A percentile compares a stretch with the other conserved stretches of the same genome.
Conservation (phyloP, 2,888 invertebrate genomes). For the Torymus tubicola region DNA sequence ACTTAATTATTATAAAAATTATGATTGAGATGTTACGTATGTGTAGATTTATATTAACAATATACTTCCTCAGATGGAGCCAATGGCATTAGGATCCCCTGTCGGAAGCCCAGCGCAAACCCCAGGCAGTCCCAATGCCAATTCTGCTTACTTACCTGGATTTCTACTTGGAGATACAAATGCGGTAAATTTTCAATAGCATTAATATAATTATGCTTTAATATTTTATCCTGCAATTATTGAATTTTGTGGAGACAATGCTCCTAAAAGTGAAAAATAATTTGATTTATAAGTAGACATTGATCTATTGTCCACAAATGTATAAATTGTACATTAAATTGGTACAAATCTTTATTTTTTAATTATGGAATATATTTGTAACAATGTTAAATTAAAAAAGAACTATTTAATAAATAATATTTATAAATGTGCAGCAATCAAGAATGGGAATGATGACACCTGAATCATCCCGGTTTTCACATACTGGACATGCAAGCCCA, state of each 20-base stretch:
- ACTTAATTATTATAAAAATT: too few species aligned
- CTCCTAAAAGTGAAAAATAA: too few species aligned
- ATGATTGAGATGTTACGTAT: neutral
- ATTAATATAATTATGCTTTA: neutral
- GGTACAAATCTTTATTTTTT: too few species aligned
- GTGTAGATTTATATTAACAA: neutral
- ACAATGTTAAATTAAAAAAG: neutral
- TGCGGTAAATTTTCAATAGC: slow-evolving; percentile 70
- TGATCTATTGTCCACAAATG: too few species aligned
- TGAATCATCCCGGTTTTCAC: slow-evolving; percentile 63
- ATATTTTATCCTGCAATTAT: neutral
- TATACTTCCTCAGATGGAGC: slow-evolving; percentile 81
- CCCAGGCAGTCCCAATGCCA: slow-evolving; percentile 80
- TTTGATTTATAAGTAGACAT: too few species aligned
- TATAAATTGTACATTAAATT: too few species aligned
- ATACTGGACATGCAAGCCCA: slow-evolving; percentile 61
- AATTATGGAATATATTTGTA: too few species aligned
- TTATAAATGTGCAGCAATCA: slow-evolving; percentile 64
- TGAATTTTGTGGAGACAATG: too few species aligned
- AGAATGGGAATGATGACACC: slow-evolving; percentile 66
- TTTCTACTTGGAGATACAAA: slow-evolving; percentile 87
- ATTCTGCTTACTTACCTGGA: slow-evolving; percentile 85
- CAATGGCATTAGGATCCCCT: slow-evolving; percentile 86
- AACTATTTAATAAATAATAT: neutral
- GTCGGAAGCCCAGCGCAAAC: slow-evolving; percentile 84